phyloP scores from a whole-genome alignment of 2,888 invertebrate species.

The Standfussiana lucernea region DNA sequence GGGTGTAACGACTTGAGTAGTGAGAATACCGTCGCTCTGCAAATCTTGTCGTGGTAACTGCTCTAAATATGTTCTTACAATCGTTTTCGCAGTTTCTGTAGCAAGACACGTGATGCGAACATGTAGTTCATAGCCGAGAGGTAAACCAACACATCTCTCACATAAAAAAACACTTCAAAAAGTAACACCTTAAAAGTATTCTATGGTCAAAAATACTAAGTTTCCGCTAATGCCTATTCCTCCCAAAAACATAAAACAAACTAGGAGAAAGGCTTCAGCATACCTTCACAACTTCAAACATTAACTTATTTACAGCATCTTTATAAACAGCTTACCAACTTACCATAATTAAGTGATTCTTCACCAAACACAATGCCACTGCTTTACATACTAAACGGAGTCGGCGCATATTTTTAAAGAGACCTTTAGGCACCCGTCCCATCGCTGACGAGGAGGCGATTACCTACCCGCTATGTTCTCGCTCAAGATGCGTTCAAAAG shows the following conservation, averaged over 20 bases:
- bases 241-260: neutral
- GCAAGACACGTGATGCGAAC: neutral
- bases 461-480: neutral
- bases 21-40: neutral
- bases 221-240: neutral
- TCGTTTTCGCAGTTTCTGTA: neutral
- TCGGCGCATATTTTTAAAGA: conserved; percentile 52
- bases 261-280: neutral
- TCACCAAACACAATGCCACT: conserved; percentile 53
- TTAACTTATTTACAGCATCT: conserved; percentile 22
- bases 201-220: neutral
- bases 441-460: neutral
- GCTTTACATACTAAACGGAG: conserved; percentile 59
- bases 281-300: conserved; percentile 12
- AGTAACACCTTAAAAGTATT: neutral
- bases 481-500: neutral
- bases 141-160: neutral
- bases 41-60: neutral
- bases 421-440: neutral
- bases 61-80: neutral
- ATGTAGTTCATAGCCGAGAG: neutral
- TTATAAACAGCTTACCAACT: conserved; percentile 34
- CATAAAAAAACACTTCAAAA: neutral
- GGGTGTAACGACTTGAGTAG: neutral
- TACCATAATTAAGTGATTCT: conserved; percentile 64